Base-by-base conservation (phyloP, 2,888 invertebrate species). In the Miltochrista miniata region DNA sequence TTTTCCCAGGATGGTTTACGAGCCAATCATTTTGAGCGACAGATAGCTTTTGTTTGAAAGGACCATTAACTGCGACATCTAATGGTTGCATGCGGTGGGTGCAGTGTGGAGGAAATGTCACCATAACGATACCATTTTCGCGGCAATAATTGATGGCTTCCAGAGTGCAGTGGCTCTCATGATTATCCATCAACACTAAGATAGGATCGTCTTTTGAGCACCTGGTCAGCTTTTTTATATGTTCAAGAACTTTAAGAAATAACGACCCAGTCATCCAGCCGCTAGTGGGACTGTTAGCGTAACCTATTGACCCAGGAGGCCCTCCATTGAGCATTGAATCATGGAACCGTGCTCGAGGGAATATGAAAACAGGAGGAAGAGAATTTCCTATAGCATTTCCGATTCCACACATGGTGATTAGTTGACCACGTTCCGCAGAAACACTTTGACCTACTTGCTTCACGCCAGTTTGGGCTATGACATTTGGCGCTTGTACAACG, bases 351-450 rank as follows among this genome's bases (percentile, higher is more conserved):
- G 45, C 51, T 9, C 51, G 8, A 13, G 41, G 41, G 31, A 41
- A 31, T 10, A 41, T 14, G 12, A 41, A 41, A 29, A 41, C 14
- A 10, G 13, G 31, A 12, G 31, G 31, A 12, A 78, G 68, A 8
- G 70, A 66, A 47, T 75, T 71, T 31, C 67, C 64, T 54, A 56
- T 64, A 1, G 68, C 68, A 24, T 62, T 72, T n/a, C n/a, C 70
- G 43, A 76, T 74, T 9, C 60, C 74, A 45, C 70, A 72, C 63
- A 79, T 75, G 31, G 80, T 81, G 0, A 82, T 72, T 5, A 76
- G 64, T 47, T 76, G 72, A 11, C 74, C 76, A 59, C 76, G 71
- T 68, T 80, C 77, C 0, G 71, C 68, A 15, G 74, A 75, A 1
- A 74, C 72, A 12, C 74, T 45, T 66, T 74, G 69, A 1, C 73